Evolutionary conservation across 2,888 invertebrate species (phyloP), one percentile per base, ranked within the genome.

Genomic region (Machimus atricapillus): DNA sequence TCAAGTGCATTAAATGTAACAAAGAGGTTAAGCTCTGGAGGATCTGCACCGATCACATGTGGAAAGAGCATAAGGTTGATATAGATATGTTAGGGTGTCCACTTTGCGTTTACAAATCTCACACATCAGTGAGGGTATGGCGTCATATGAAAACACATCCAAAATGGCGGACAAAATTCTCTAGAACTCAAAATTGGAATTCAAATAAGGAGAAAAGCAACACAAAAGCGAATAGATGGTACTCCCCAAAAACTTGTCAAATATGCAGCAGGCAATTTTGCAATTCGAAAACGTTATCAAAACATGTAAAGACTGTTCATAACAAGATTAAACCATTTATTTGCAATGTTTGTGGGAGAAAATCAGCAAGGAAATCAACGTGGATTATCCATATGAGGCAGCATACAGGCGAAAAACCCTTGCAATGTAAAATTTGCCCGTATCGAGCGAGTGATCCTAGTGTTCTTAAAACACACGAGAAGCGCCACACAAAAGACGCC

Each of bases 391-490:
- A 97, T 91, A 93, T 95, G 90, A 93, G 96, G 14, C 96, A 95
- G 89, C 96, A 97, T 90, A 96, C 96, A 0, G 95, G 96, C 4
- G 96, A 96, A 89, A 97, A 96, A 90, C 96, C 96, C 0, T 95
- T 95, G 89, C 94, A 94, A 85, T 97, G 97, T 90, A 94, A 94
- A 52, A 91, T 93, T 31, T 96, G 96, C 90, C 93, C 94, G 12
- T 97, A 95, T 90, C 93, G 94, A 88, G 95, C 96, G 3, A 95
- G 95, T 0, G 96, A 97, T 93, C 96, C 96, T 89, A 96, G 96
- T 91, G 96, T 96, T 3, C 92, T 96, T 86, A 92, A 96, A 90
- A 94, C 93, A 90, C 96, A 94, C 93, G 94, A 92, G 90, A 94
- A 95, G 94, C 93, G 95, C 89, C 94, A 95, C 90, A 94, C 94